Base-by-base conservation (phyloP, 2,888 invertebrate genomes). In the Chirona hameri region DNA sequence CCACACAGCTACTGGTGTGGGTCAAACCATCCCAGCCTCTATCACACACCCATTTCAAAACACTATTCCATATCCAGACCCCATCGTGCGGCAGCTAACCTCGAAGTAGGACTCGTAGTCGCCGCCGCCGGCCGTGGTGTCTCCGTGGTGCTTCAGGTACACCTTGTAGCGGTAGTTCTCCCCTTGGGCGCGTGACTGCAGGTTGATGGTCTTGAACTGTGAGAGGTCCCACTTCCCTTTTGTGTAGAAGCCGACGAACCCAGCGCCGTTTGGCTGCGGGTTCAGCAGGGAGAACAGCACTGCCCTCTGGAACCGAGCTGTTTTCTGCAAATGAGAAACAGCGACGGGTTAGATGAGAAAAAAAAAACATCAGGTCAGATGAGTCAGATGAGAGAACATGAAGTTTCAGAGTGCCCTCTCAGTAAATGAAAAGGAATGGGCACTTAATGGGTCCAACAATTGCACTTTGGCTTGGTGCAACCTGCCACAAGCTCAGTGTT, bases 261-360 rank as follows among this genome's bases (percentile, higher is more conserved):
- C 91, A 39, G 92, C 92, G 0, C 92, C 92, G 85, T 92, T 92
- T 15, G 90, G 89, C 87, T 92, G 92, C 7, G 92, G 92, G 86
- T 92, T 92, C 39, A 92, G 86, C 81, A 92, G 87, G 5, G 91
- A 90, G 85, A 92, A 92, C 85, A 92, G 91, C 85, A 92, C 88
- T 0, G 91, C 92, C 86, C 91, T 87, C 86, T 91, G 90, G 84
- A 91, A 92, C 57, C 90, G 87, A 84, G 89, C 88, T 80, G 92
- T 92, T 85, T 90, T 90, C 86, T 92, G 0, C 55, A 92, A 87
- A 89, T 52, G 21, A 21, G 60, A 21, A 31, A 14, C 60, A 27
- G 15, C n/a, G n/a, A 29, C 5, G 24, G 14, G 65, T n/a, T n/a
- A 81, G 31, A 15, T 27, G 9, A 52, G 39, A 39, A 7, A 92